Base-by-base conservation (phyloP, 1,140 invertebrate species). In the Drosophila pseudoananassae region DNA sequence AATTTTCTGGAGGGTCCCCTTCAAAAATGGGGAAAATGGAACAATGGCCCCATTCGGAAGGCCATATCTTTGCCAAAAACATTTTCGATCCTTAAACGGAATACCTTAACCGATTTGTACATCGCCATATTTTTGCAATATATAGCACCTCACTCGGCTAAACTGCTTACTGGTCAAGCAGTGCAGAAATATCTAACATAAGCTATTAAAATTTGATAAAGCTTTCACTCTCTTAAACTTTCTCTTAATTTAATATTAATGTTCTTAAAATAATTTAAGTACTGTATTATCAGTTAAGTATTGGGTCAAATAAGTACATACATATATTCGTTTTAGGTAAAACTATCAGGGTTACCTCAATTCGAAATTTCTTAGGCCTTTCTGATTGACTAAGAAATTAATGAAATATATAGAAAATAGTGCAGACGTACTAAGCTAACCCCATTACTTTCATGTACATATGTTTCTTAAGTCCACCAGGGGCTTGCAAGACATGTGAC, bases 401-500 rank as follows among this genome's bases (percentile, higher is more conserved):
- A 65, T 65, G 40, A 65, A 58, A 60, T 59, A 29, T 47, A 60
- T 38, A 31, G 36, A 49, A 60, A 49, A 49, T 49, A 65, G 47
- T 65, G 47, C 64, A 68, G 59, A 46, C 7, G 36, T 10, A 47
- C 65, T 47, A 47, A 54, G 53, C 46, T 36, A 69, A 49, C 23
- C 15, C 33, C 33, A 33, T 31, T 52, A 45, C 45, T 27, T 51
- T 27, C 29, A 56, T 61, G 54, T 69, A n/a, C n/a, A n/a, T n/a
- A 68, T 55, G 47, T 69, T 17, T 45, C 14, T 55, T 33, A 69
- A 69, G 45, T 56, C 65, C 65, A 40, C 29, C 31, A 55, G 40
- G 69, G 29, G 25, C 64, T 49, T 29, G 17, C 40, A 43, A 69
- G 63, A 69, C 63, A 69, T 69, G 65, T 69, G 65, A 69, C 63